Base-by-base conservation (phyloP, 2,113 vertebrate species). In the Notothenia coriiceps region DNA sequence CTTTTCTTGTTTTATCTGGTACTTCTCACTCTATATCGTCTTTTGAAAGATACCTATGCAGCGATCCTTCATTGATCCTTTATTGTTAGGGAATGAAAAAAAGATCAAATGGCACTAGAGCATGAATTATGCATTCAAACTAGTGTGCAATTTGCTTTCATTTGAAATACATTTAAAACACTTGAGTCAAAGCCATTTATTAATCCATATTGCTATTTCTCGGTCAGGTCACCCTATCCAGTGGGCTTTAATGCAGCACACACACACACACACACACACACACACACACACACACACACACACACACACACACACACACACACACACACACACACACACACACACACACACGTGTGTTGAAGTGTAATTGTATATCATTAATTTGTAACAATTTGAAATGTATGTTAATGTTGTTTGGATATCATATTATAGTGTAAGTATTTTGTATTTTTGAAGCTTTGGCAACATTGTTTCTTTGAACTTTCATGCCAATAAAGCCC, bases 271-370 rank as follows among this genome's bases (percentile, higher is more conserved):
- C 61, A 80, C 51, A 60, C 51, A 54, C 22, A 79, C 57, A 54
- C 54, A 77, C 47, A 71, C 61, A 74, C 75, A 50, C 62, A 68
- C 67, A 66, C 86, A 80, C 88, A 91, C 61, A 62, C 61, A 22
- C 61, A 62, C 61, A 64, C 22, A 80, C 11, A 74, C 57, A 59
- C 64, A 79, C 47, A 55, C 47, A 61, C 46, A 74, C 54, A 50
- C 50, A 70, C 57, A 70, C 59, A 73, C 74, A 49, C 35, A 35
- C 35, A 35, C 35, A 35, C 60, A 67, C 59, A 64, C 13, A 80
- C 33, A 80, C 7, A 75, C 61, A 68, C 61, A 80, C 51, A 60
- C 65, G 25, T 25, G 25, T 25, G 25, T 25, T 25, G 25, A 25
- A 25, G 25, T 25, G 25, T 25, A 25, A 25, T 25, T 25, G 25